Evolutionary conservation across 2,797 vertebrate species (phyloP), one percentile per base, ranked within the genome.

Genomic region (Astyanax mexicanus): DNA sequence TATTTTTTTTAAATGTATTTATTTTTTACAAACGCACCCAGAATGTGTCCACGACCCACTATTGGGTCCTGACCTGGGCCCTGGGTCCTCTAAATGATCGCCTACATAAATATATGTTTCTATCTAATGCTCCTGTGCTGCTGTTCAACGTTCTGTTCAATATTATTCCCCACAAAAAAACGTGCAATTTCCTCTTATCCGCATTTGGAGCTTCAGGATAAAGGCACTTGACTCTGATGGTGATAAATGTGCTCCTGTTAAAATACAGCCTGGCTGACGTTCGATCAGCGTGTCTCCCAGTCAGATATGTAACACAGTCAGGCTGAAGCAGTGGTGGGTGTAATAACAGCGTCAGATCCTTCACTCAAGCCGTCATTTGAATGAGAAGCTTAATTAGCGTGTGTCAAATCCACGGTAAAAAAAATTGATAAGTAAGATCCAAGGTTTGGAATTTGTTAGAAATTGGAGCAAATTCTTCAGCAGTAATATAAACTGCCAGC

Each of bases 181-280:
- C 38, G 40, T 23, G 38, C 38, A 64, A 60, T 37, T 37, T 37
- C 0, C 57, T 37, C 17, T 13, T 27, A 42, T 64, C 61, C 42
- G 21, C 61, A 42, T 44, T 35, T 13, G 5, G 15, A 29, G 32
- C 1, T 4, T 5, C 21, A 15, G 25, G n/a, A 66, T 74, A 6
- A 74, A 55, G 49, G 61, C 27, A 52, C 49, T 32, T 54, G 37
- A 21, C 60, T 54, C 35, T 37, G 51, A 29, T 10, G 35, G 38
- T 23, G 52, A 49, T 19, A 60, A 64, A 75, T 58, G 3, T 38
- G 52, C 29, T 68, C 44, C 4, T 67, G 38, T 44, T n/a, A 17
- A 45, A 54, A 23, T 38, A 52, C 12, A 45, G 62, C 51, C 51
- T 23, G 38, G 37, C 64, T 44, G 72, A 66, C 72, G 55, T 65